A percentile compares a stretch with the other conserved stretches of the same genome.
These are phyloP conservation scores for Calypte anna DNA, from an alignment of 2,113 vertebrate species.

Conservation along the genomic window DNA sequence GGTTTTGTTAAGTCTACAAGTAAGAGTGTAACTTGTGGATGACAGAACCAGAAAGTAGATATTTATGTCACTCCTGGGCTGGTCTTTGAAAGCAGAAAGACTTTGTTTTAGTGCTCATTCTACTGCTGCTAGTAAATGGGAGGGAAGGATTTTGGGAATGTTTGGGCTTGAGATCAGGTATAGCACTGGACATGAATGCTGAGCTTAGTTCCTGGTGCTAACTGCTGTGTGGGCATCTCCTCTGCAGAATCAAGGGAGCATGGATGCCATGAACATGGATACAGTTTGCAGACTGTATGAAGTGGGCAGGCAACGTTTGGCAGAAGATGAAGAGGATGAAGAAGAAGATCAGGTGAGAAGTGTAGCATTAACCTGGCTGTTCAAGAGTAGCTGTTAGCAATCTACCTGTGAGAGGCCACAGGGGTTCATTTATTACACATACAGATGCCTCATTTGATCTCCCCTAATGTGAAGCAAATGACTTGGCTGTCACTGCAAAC, in stretches of 20 bases:
- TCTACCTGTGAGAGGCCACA: background rate
- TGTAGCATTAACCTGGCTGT: background rate
- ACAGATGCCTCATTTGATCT: background rate
- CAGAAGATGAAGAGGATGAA: constrained; percentile 98
- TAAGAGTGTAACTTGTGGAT: background rate
- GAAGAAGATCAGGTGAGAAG: constrained; percentile 93
- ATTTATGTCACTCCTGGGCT: background rate
- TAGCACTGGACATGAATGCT: background rate
- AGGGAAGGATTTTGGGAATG: background rate
- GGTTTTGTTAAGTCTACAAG: background rate
- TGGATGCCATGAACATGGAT: constrained; percentile 96
- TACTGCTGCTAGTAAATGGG: background rate
- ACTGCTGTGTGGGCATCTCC: constrained; percentile 6
- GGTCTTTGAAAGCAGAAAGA: background rate
- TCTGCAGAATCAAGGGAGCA: constrained; percentile 89
- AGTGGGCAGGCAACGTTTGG: constrained; percentile 94
- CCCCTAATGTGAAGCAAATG: background rate
- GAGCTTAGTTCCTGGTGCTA: background rate
- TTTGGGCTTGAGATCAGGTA: background rate
- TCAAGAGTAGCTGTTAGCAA: background rate
- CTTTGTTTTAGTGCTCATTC: background rate
- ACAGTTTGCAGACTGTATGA: constrained; percentile 98
- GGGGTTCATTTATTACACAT: background rate
- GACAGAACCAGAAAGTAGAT: background rate
- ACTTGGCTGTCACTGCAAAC: background rate